Percentiles rank a stretch among this genome's conserved stretches.
These are phyloP conservation scores for Pachyramphus minor DNA, from an alignment of 2,113 vertebrate species.

Conservation along the genomic window DNA sequence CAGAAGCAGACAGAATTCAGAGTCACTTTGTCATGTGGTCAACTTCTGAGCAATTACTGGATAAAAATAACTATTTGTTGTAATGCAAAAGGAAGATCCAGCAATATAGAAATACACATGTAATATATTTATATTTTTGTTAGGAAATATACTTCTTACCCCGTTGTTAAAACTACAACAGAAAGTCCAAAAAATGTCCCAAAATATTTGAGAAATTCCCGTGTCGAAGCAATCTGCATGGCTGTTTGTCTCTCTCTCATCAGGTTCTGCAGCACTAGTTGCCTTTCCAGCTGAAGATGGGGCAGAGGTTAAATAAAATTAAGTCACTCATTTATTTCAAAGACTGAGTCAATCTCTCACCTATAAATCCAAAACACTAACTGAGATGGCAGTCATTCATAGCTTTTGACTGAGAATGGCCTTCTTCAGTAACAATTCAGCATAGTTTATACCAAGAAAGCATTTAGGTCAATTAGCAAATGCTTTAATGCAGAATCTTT, in stretches of 20 bases:
- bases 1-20: not conserved
- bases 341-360: not conserved
- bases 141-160: conserved; percentile 64
- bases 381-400: not conserved
- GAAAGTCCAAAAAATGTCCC: conserved; percentile 79
- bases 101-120: not conserved
- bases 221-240: conserved; percentile 87
- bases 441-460: not conserved
- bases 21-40: not conserved
- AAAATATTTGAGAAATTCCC: conserved; percentile 88
- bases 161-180: conserved; percentile 71
- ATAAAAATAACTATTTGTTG: not conserved
- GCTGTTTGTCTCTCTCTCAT: conserved; percentile 89
- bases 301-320: conserved; percentile 12
- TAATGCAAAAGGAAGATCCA: not conserved
- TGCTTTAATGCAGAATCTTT: not conserved
- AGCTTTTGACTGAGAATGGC: not conserved
- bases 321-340: not conserved
- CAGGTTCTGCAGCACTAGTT: conserved; percentile 87
- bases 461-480: not conserved
- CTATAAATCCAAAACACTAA: not conserved
- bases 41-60: not conserved
- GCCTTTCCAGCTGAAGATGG: conserved; percentile 82
- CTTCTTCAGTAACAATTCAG: not conserved
- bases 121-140: not conserved